Conservation (phyloP, 2,888 invertebrate genomes). For the Hartigia nigra region DNA sequence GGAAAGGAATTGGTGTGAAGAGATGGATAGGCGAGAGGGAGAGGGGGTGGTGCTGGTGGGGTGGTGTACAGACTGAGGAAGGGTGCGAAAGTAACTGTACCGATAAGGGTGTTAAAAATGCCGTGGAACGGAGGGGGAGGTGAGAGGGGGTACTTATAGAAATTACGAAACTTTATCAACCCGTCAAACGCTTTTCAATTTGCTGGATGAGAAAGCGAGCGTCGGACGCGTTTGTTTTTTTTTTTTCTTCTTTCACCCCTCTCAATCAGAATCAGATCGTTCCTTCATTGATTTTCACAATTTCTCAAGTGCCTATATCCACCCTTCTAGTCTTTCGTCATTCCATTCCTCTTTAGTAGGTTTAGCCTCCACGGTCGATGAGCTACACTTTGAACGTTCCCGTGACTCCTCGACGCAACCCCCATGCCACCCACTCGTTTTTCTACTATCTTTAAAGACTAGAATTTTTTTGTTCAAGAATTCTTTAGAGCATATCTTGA, state of each 20-base stretch:
- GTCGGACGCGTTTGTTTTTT: not conserved
- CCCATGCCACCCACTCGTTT: not conserved
- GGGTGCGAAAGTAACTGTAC: not conserved
- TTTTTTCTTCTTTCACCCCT: conserved; percentile 8
- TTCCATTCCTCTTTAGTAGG: not conserved
- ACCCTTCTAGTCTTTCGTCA: not conserved
- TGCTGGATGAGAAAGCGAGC: not conserved
- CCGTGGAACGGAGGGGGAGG: too few relatives aligned
- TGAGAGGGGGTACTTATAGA: not conserved
- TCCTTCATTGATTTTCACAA: not conserved
- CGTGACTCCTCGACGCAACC: not conserved
- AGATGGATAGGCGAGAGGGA: conserved; percentile 6
- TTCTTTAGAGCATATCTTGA: not conserved
- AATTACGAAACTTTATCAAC: not conserved
- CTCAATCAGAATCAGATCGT: not conserved
- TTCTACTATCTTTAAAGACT: not conserved
- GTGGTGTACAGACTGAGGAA: not conserved
- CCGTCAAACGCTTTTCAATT: conserved; percentile 4
- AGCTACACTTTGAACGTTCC: not conserved
- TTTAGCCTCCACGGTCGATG: not conserved
- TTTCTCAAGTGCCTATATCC: not conserved
- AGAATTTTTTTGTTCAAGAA: not conserved
- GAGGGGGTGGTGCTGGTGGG: conserved; percentile 11
- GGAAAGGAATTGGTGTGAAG: too few relatives aligned
- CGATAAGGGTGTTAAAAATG: not conserved